Base-by-base conservation (phyloP, 2,888 invertebrate species). In the Eupithecia subfuscata region DNA sequence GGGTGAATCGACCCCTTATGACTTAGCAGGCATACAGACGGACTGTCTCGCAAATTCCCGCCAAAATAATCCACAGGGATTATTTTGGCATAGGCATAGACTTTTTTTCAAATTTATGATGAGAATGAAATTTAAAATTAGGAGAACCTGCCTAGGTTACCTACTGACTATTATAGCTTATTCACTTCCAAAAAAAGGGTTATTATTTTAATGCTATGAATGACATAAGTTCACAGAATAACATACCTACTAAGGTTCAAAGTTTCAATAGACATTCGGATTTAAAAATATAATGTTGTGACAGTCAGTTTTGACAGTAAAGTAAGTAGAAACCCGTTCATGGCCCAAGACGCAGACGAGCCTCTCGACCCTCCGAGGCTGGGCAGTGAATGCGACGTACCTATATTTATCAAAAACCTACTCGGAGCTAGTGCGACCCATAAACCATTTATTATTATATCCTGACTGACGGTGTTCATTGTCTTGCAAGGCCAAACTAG, bases 1-100 rank as follows among this genome's bases (percentile, higher is more conserved):
- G 94, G 93, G 92, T 91, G 92, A 90, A 90, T 87, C 92, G 89
- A 92, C 94, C 94, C 94, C 90, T 91, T 90, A 91, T 87, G 88
- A 89, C 86, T 88, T 87, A 83, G 89, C 88, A 87, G 86, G 87
- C 87, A 86, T 84, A 83, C 83, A 84, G 82, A 83, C 45, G 14
- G 43, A 43, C 85, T 85, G 87, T 64, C 34, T 67, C n/a, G 65
- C 68, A 18, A 68, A 68, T 52, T 70, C 52, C 70, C 37, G 71
- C 63, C 68, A 56, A 25, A 52, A 64, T 43, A 22, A 34, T 63
- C 6, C 4, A n/a, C n/a, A n/a, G n/a, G n/a, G n/a, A n/a, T n/a
- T n/a, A n/a, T n/a, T n/a, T n/a, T n/a, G n/a, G n/a, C n/a, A 1
- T 14, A 40, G 12, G 5, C n/a, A n/a, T 8, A 48, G n/a, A 40